Evolutionary conservation across 1,140 invertebrate species (phyloP).

Genomic region (Drosophila melanica): DNA sequence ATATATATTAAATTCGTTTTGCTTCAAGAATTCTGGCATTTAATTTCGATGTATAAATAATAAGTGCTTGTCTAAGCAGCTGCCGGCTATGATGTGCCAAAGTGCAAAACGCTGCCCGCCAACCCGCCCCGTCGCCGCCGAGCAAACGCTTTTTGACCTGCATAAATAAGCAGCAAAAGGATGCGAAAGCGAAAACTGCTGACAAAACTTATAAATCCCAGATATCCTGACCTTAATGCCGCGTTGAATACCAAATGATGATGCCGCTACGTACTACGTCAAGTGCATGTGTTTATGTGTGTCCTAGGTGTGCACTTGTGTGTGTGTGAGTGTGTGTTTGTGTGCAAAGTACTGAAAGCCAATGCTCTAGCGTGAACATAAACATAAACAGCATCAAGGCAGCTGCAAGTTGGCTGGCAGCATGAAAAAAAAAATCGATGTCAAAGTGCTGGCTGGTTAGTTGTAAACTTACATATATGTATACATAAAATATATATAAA

Average conservation of each 20-base stretch:
- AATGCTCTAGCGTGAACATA: slow-evolving; percentile 62
- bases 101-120: slow-evolving; percentile 42
- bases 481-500: no score
- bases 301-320: background rate
- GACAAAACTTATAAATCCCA: slow-evolving; percentile 82
- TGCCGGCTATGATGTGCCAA: slow-evolving; percentile 62
- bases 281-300: slow-evolving; percentile 19
- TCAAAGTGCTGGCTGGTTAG: slow-evolving; percentile 69
- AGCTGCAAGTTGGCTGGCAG: slow-evolving; percentile 52
- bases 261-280: slow-evolving; percentile 39
- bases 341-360: slow-evolving; percentile 51
- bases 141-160: slow-evolving; percentile 26
- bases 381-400: slow-evolving; percentile 66
- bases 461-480: slow-evolving; percentile 38
- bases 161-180: slow-evolving; percentile 63
- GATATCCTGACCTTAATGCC: slow-evolving; percentile 81
- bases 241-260: slow-evolving; percentile 80
- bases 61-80: slow-evolving; percentile 28
- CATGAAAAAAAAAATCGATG: slow-evolving; percentile 64
- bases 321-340: slow-evolving; percentile 10
- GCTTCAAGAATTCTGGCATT: slow-evolving; percentile 41
- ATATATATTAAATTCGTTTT: slow-evolving; percentile 24
- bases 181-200: slow-evolving; percentile 62
- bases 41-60: slow-evolving; percentile 63
- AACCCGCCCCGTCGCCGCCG: background rate